Percentiles rank a stretch among this genome's conserved stretches.
These are phyloP conservation scores for Meteorus sp. DNA, from an alignment of 1,140 invertebrate species.

Conservation along the genomic window DNA sequence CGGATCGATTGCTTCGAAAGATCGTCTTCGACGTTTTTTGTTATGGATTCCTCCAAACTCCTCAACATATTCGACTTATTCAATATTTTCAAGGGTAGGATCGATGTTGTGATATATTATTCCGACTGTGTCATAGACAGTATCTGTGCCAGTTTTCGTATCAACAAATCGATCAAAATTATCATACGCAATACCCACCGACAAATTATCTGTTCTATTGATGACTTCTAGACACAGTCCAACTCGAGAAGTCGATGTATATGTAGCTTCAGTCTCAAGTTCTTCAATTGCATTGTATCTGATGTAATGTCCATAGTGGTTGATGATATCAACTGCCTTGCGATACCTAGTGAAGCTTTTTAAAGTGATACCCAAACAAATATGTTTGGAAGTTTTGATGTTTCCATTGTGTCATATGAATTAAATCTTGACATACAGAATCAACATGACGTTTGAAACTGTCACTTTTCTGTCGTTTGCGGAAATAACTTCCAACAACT, in stretches of 20 bases:
- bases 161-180: conserved; percentile 1
- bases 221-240: background rate
- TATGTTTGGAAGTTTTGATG: conserved; percentile 32
- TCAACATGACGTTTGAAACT: conserved; percentile 13
- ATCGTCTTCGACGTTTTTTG: background rate
- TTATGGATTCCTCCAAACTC: background rate
- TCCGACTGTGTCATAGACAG: background rate
- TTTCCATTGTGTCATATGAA: conserved; percentile 30
- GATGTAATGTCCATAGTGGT: conserved; percentile 1
- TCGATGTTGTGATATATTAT: conserved; percentile 4
- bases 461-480: conserved; percentile 5
- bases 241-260: background rate
- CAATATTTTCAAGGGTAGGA: background rate
- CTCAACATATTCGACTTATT: background rate
- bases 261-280: conserved; percentile 7
- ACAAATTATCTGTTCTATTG: background rate
- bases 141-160: background rate
- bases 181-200: background rate
- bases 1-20: background rate
- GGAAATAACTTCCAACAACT: conserved; percentile 24
- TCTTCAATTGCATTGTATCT: background rate
- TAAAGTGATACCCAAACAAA: background rate
- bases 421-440: conserved; percentile 26
- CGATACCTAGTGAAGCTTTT: background rate
- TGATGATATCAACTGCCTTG: background rate